Percentiles rank a stretch among this genome's conserved stretches.
Evolutionary conservation across 2,797 vertebrate species (phyloP).

Genomic region (Platyrinchus mystaceus): DNA sequence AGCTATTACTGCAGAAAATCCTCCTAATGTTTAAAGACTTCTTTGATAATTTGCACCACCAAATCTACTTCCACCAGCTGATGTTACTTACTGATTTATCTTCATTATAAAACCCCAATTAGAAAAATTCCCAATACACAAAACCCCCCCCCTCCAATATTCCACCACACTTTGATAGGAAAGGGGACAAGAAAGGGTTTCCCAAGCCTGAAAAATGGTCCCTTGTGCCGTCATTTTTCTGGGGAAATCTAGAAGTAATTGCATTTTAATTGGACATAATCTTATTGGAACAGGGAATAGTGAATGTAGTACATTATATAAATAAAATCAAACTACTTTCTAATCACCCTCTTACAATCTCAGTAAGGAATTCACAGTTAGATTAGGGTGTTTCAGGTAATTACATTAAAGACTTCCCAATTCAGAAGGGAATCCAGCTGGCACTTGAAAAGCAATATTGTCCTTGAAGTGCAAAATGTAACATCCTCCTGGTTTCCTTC

Average conservation of each 20-base stretch:
- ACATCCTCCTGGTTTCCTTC: background rate
- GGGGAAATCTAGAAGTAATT: background rate
- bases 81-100: background rate
- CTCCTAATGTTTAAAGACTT: background rate
- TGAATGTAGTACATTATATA: background rate
- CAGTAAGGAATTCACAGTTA: background rate
- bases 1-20: background rate
- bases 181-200: background rate
- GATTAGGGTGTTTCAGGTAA: conserved; percentile 3
- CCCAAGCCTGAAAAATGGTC: background rate
- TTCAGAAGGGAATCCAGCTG: background rate
- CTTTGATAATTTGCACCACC: background rate
- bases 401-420: background rate
- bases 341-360: conserved; percentile 13
- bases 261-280: conserved; percentile 10
- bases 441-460: background rate
- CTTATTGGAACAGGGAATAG: background rate
- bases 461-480: background rate
- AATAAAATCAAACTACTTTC: conserved; percentile 22
- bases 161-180: background rate
- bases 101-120: background rate
- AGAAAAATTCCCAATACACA: background rate
- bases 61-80: background rate
- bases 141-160: too few relatives aligned
- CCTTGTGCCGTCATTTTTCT: background rate